Evolutionary conservation across 2,888 invertebrate genomes (phyloP), one percentile per base, ranked within the genome.

Genomic region (Drosophila paucipuncta): DNA sequence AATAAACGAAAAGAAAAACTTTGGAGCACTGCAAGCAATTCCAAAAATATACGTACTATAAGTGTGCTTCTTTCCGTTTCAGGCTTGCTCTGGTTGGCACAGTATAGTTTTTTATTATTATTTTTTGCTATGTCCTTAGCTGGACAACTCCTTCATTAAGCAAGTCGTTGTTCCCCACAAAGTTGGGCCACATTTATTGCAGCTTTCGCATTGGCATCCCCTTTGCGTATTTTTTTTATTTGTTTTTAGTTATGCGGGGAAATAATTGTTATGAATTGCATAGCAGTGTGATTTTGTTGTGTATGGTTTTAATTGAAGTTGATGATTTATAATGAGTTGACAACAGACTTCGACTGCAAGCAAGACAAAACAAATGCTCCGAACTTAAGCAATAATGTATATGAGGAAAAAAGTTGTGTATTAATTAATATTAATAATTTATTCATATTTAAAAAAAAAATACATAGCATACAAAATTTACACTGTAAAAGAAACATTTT

Each of bases 41-140:
- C 47, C 25, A 47, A 85, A 87, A 87, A 89, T 87, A 85, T 89
- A 85, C 89, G 85, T 89, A 79, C 85, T 67, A 66, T 58, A 72
- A 75, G 76, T 70, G 82, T 69, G 70, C 71, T 73, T 71, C 71
- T 73, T 68, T 79, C 63, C 50, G 72, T 79, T 79, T 76, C 79
- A 68, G 64, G 64, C 68, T 71, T 55, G 49, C 71, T 53, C 52
- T 28, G 33, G 11, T 50, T 18, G 18, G 47, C 25, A 47, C 22
- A 22, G 22, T 18, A 10, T 63, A 16, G 73, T 39, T 72, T 49
- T 2, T 18, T 37, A 49, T 60, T 49, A 7, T 18, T 37, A 49
- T 60, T 11, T 61, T 50, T 30, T 43, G 16, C 18, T 54, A 59
- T 76, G 76, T 69, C 68, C 61, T 80, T 72, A 63, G 73, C 58